Evolutionary conservation across 2,888 invertebrate genomes (phyloP).

Genomic region (Machimus atricapillus): DNA sequence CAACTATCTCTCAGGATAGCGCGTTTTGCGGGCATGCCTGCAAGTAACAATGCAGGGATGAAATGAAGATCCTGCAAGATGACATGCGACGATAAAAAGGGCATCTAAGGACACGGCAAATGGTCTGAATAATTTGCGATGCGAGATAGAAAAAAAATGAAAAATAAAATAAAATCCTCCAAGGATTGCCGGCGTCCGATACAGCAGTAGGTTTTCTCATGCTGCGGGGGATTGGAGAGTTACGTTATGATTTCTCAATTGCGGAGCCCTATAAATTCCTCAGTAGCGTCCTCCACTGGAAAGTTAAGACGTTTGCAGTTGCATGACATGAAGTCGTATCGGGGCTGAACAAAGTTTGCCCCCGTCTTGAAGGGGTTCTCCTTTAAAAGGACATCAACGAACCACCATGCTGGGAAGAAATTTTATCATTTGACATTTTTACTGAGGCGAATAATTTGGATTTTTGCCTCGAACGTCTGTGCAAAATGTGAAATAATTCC

Average conservation of each 20-base stretch:
- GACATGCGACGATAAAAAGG: not conserved
- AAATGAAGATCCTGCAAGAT: not conserved
- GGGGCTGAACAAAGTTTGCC: not conserved
- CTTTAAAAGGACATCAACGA: not conserved
- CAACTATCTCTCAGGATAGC: not conserved
- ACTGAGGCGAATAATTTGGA: not conserved
- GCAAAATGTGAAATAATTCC: not conserved
- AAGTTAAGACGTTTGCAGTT: not conserved
- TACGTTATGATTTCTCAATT: not conserved
- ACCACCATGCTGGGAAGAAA: not conserved
- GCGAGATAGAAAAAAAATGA: not conserved
- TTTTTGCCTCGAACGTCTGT: not conserved
- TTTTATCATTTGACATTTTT: not conserved
- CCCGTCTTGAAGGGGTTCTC: not conserved
- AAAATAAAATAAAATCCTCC: too few relatives aligned
- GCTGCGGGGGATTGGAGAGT: not conserved
- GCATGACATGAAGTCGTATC: not conserved
- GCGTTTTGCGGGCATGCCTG: not conserved
- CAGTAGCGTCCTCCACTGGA: not conserved
- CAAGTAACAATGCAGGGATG: not conserved
- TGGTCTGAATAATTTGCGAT: not conserved
- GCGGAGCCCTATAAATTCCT: not conserved
- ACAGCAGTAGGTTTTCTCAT: not conserved
- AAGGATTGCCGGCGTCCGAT: not conserved
- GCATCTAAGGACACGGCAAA: not conserved